Percentiles rank a stretch among this genome's conserved stretches.
phyloP scores from a whole-genome alignment of 2,113 vertebrate species.

The Otis tarda region DNA sequence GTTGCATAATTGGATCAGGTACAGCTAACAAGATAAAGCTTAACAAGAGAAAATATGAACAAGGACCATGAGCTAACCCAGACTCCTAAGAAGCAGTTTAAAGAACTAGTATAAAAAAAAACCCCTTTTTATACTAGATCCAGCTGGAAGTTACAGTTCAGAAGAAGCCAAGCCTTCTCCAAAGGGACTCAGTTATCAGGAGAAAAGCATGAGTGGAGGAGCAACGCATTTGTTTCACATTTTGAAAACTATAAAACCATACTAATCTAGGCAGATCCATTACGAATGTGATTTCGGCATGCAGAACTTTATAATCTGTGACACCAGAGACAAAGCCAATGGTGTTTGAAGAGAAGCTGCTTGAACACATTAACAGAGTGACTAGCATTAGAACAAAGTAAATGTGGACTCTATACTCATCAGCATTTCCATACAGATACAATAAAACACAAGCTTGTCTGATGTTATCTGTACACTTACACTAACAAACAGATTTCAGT shows the following conservation, averaged over 20 bases:
- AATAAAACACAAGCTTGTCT: neutral
- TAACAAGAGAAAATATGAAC: neutral
- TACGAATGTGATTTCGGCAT: neutral
- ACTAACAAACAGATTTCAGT: neutral
- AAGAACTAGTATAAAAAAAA: neutral
- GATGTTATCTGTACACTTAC: neutral
- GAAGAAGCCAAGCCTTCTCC: neutral
- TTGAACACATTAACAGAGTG: neutral
- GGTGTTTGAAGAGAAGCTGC: neutral
- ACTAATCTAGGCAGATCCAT: neutral
- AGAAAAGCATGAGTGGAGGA: neutral
- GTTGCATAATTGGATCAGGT: neutral
- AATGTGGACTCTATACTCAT: neutral
- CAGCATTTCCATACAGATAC: neutral
- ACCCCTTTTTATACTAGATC: neutral
- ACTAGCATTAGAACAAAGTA: neutral
- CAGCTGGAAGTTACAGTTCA: neutral
- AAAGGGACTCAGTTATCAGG: neutral
- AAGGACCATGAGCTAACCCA: neutral
- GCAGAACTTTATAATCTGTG: neutral
- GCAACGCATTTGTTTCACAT: neutral
- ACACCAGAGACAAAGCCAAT: neutral
- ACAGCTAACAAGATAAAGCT: neutral
- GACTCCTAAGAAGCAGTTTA: neutral
- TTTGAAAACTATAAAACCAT: neutral